A percentile compares a stretch with the other conserved stretches of the same genome.
These are phyloP conservation scores for Agrilus planipennis DNA, from an alignment of 1,140 invertebrate genomes.

Conservation along the genomic window DNA sequence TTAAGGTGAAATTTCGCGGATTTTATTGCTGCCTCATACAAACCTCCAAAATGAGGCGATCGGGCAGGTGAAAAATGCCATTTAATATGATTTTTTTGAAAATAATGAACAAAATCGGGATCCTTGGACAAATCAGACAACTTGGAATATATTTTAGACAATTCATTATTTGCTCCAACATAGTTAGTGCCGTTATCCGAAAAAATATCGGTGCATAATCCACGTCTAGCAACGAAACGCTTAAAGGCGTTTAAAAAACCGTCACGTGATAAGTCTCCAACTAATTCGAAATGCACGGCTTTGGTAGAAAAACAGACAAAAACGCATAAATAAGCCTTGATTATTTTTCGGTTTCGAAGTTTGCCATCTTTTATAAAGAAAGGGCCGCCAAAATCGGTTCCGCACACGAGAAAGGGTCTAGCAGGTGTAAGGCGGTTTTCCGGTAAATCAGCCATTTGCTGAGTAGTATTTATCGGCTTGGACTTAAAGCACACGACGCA, in stretches of 20 bases:
- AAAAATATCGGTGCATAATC: slow-evolving; percentile 9
- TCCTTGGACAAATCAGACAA: neutral
- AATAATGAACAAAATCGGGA: neutral
- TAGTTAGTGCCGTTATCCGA: slow-evolving; percentile 17
- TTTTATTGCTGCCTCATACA: slow-evolving; percentile 21
- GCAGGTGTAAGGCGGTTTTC: slow-evolving; percentile 9
- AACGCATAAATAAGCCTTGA: slow-evolving; percentile 18
- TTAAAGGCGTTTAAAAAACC: slow-evolving; percentile 23
- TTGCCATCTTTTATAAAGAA: slow-evolving; percentile 15
- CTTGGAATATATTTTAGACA: too few species aligned
- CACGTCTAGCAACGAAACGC: slow-evolving; percentile 26
- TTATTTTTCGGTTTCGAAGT: slow-evolving; percentile 8
- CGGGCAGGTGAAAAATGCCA: slow-evolving; percentile 22
- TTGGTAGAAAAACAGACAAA: slow-evolving; percentile 20
- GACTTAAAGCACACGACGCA: slow-evolving; percentile 21
- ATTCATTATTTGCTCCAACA: slow-evolving; percentile 4
- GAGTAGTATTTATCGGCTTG: slow-evolving; percentile 11
- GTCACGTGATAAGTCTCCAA: slow-evolving; percentile 19
- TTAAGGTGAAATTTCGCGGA: slow-evolving; percentile 22
- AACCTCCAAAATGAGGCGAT: slow-evolving; percentile 25
- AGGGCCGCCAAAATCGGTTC: slow-evolving; percentile 35
- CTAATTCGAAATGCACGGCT: slow-evolving; percentile 25
- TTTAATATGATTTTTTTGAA: slow-evolving; percentile 10
- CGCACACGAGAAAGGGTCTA: slow-evolving; percentile 25
- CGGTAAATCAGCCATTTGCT: slow-evolving; percentile 26